These are phyloP conservation scores for Rhamnusium bicolor DNA, from an alignment of 2,888 invertebrate genomes.

Conservation along the genomic window DNA sequence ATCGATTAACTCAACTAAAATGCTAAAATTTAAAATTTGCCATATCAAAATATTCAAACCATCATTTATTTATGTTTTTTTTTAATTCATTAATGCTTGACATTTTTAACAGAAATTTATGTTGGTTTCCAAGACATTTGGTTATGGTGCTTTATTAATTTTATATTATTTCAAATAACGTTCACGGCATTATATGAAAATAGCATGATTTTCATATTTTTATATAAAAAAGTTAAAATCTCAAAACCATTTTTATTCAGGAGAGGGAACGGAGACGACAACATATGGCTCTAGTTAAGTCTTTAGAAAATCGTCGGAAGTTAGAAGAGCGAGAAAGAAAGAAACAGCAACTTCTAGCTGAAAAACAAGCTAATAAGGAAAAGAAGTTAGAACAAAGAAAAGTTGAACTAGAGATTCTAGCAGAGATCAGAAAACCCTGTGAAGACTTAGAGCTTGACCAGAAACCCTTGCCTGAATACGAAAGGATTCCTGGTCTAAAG, in stretches of 20 bases:
- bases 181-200: neutral
- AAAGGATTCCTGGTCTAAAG: constrained; percentile 78
- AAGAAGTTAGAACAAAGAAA: constrained; percentile 84
- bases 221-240: neutral
- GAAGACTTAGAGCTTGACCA: constrained; percentile 93
- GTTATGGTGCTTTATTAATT: constrained; percentile 32
- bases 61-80: neutral
- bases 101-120: neutral
- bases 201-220: constrained; percentile 13
- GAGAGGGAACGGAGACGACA: constrained; percentile 92
- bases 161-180: constrained; percentile 16
- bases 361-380: constrained; percentile 89
- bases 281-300: constrained; percentile 91
- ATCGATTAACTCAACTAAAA: neutral
- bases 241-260: constrained; percentile 69
- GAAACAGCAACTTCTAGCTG: constrained; percentile 85
- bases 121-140: neutral
- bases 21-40: neutral
- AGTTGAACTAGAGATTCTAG: constrained; percentile 79
- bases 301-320: constrained; percentile 88
- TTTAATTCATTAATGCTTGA: neutral
- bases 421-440: constrained; percentile 87
- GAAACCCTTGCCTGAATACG: constrained; percentile 80
- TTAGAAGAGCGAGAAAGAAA: constrained; percentile 89
- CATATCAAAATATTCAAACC: neutral